These are phyloP conservation scores for Brachionus rubens DNA, from an alignment of 1,140 invertebrate species.

Conservation along the genomic window DNA sequence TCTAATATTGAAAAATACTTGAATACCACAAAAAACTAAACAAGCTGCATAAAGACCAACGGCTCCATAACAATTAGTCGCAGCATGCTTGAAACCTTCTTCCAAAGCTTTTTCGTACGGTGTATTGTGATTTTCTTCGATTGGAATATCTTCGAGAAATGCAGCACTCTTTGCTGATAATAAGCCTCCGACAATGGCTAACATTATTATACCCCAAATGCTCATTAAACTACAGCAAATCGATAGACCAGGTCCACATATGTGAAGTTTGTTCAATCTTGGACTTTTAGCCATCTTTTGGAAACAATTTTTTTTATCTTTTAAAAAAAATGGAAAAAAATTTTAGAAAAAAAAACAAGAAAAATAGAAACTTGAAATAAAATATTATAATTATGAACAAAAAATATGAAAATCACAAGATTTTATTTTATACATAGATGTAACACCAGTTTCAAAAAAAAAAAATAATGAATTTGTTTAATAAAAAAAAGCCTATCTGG, in stretches of 20 bases:
- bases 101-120: background rate
- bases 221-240: conserved; percentile 37
- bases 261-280: conserved; percentile 27
- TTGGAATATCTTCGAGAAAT: conserved; percentile 40
- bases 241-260: conserved; percentile 37
- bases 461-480: background rate
- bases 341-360: background rate
- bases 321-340: background rate
- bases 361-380: conserved; percentile 2
- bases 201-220: conserved; percentile 47
- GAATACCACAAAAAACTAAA: conserved; percentile 31
- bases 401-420: conserved; percentile 17
- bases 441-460: background rate
- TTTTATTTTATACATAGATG: background rate
- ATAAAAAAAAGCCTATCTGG: conserved; percentile 8
- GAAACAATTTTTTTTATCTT: background rate
- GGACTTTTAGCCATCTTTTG: conserved; percentile 20
- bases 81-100: background rate
- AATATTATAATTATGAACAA: conserved; percentile 36
- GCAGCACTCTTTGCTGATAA: conserved; percentile 33
- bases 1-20: conserved; percentile 36
- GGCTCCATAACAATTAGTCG: conserved; percentile 42
- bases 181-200: conserved; percentile 31
- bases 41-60: conserved; percentile 23
- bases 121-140: conserved; percentile 21